These are phyloP conservation scores for Stictocephala bisonia DNA, from an alignment of 2,888 invertebrate species.

Conservation along the genomic window DNA sequence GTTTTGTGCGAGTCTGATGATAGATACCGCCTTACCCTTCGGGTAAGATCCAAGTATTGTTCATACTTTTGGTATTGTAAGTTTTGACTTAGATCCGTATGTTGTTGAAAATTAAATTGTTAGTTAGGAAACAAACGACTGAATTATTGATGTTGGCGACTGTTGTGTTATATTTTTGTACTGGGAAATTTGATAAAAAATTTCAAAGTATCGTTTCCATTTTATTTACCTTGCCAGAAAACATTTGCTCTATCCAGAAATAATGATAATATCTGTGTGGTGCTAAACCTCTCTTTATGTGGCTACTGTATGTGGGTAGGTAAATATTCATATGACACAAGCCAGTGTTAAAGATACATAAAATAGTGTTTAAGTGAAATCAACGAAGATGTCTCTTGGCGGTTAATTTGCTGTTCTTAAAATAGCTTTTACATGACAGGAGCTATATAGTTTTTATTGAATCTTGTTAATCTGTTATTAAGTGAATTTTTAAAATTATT, in stretches of 20 bases:
- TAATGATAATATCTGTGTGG: background rate
- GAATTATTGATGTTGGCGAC: slow-evolving; percentile 25
- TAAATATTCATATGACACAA: background rate
- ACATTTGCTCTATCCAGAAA: background rate
- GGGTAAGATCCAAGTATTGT: slow-evolving; percentile 30
- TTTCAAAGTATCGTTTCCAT: too few species aligned
- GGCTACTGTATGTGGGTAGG: background rate
- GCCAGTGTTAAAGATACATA: too few species aligned
- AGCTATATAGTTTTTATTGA: too few species aligned
- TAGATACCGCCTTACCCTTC: slow-evolving; percentile 1
- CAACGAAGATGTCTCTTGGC: too few species aligned
- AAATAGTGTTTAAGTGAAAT: too few species aligned
- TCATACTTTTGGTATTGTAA: slow-evolving; percentile 3
- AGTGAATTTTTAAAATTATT: too few species aligned
- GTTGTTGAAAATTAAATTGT: slow-evolving; percentile 17
- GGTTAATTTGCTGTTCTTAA: too few species aligned
- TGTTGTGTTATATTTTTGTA: slow-evolving; percentile 31
- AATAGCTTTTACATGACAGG: too few species aligned
- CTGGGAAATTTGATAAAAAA: slow-evolving; percentile 42
- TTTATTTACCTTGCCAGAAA: background rate
- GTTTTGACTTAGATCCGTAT: slow-evolving; percentile 10
- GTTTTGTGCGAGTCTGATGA: slow-evolving; percentile 28
- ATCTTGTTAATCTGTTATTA: too few species aligned
- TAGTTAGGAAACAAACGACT: background rate
- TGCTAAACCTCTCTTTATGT: background rate